These are phyloP conservation scores for Epistrophe grossulariae DNA, from an alignment of 2,888 invertebrate genomes.

Conservation along the genomic window DNA sequence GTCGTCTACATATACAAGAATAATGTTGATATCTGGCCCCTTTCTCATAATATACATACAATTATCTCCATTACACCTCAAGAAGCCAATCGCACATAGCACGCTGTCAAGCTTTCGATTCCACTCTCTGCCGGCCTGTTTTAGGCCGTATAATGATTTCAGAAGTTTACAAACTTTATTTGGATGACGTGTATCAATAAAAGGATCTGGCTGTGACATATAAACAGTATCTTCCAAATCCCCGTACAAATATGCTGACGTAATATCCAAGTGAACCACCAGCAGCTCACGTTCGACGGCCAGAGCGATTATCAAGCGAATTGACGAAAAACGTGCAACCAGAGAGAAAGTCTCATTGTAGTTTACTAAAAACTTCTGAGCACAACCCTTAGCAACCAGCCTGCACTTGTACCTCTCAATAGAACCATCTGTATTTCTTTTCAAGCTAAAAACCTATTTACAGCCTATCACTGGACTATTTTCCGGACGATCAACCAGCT, in stretches of 20 bases:
- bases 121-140: conserved; percentile 51
- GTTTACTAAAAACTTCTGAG: background rate
- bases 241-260: too few species aligned
- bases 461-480: conserved; percentile 36
- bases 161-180: conserved; percentile 34
- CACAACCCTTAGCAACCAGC: conserved; percentile 37
- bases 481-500: conserved; percentile 36
- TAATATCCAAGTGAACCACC: too few species aligned
- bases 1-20: too few species aligned
- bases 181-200: background rate
- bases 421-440: conserved; percentile 28
- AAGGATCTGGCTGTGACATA: conserved; percentile 41
- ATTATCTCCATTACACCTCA: too few species aligned
- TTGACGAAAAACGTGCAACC: background rate
- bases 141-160: conserved; percentile 46
- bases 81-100: too few species aligned
- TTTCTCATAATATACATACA: too few species aligned
- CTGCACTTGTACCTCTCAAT: conserved; percentile 24
- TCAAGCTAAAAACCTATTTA: conserved; percentile 55
- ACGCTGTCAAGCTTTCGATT: background rate
- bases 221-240: background rate
- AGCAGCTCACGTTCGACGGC: too few species aligned
- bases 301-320: background rate
- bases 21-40: too few species aligned
- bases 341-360: conserved; percentile 1